These are phyloP conservation scores for Cirrhinus mrigala DNA, from an alignment of 2,797 vertebrate genomes.

Conservation along the genomic window DNA sequence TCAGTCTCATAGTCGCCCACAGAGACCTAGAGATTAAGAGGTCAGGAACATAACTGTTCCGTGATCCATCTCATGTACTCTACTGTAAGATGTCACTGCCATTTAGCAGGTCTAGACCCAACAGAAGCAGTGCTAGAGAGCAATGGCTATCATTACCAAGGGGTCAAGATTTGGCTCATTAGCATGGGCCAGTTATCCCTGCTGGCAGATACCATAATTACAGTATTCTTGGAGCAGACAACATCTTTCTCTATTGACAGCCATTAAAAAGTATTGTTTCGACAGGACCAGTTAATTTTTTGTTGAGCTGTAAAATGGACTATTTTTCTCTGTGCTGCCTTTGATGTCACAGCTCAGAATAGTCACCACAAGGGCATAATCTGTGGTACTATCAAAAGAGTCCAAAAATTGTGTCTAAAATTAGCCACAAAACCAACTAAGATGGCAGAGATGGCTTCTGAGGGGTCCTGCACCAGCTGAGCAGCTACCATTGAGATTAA, in stretches of 20 bases:
- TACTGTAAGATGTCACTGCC: constrained; percentile 13
- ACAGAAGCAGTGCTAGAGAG: background rate
- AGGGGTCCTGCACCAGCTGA: background rate
- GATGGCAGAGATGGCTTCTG: background rate
- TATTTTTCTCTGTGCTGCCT: background rate
- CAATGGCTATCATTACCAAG: constrained; percentile 13
- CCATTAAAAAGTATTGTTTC: background rate
- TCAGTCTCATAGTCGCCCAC: background rate
- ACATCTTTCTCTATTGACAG: background rate
- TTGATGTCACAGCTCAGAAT: background rate
- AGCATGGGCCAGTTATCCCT: background rate
- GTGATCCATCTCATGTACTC: constrained; percentile 27
- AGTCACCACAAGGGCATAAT: background rate
- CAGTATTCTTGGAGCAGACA: background rate
- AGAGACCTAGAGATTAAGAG: constrained; percentile 33
- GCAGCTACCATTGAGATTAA: background rate
- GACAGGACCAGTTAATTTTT: background rate
- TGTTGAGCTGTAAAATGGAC: too few relatives aligned
- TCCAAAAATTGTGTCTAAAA: background rate
- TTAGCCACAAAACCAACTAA: background rate
- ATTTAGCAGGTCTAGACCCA: constrained; percentile 18
- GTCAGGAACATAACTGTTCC: constrained; percentile 25
- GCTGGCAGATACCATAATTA: background rate
- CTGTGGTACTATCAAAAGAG: background rate
- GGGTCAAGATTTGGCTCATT: background rate